Evolutionary conservation across 2,797 vertebrate genomes (phyloP), one percentile per base, ranked within the genome.

Genomic region (Gobio occitaniae): DNA sequence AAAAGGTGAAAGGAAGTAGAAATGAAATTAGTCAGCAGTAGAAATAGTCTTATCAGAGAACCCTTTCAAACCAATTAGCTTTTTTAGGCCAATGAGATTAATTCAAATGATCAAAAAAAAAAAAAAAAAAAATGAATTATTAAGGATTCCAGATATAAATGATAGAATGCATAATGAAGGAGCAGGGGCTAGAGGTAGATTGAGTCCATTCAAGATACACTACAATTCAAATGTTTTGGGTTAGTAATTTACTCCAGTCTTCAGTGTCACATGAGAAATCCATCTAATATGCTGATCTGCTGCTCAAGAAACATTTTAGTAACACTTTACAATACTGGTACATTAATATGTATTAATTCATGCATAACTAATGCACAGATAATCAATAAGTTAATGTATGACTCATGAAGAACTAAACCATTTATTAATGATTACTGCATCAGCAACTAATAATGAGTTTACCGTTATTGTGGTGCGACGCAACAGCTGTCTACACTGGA

Each of bases 41-140:
- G 29, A 68, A 80, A 68, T 54, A 50, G 63, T 68, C 48, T 74
- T 83, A 74, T 63, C 41, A 50, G 38, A 21, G 52, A 36, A 61
- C 56, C 47, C 56, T 83, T 83, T 74, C 70, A 83, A 74, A 52
- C 74, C 82, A 65, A 36, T 74, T 50, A 63, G 54, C 1, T 19
- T 66, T 13, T 65, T 66, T 79, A 63, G 16, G n/a, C 15, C 36
- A 38, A 41, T 59, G 32, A n/a, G 74, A 41, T 54, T 6, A 44
- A 41, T 41, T 44, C 41, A 44, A 44, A 44, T 44, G 8, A 9
- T 44, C 9, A 10, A 44, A 44, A 9, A 41, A 3, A 3, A 36
- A 36, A 36, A 56, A 76, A n/a, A 41, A 36, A 56, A 76, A n/a
- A 41, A 10, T 17, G 52, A 68, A 68, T 66, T 12, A 65, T 66